Evolutionary conservation across 2,797 vertebrate species (phyloP).

Genomic region (Syndactyla subalaris): DNA sequence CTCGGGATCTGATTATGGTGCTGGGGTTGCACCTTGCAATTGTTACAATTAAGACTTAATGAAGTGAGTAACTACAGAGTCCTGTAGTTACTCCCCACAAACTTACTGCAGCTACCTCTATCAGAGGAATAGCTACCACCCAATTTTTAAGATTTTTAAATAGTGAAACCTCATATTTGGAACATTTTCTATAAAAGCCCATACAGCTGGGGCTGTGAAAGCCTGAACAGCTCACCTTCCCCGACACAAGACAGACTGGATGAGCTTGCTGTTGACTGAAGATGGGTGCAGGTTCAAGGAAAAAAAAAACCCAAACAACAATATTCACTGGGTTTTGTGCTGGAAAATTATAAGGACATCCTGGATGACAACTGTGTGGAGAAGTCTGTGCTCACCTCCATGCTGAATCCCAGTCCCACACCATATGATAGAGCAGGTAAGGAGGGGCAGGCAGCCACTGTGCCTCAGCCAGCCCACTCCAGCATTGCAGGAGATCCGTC

Average conservation of each 20-base stretch:
- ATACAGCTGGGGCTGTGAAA: not conserved
- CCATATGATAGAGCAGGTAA: fast-evolving
- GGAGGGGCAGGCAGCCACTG: not conserved
- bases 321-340: not conserved
- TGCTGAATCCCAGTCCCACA: not conserved
- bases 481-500: fast-evolving
- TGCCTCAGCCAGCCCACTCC: not conserved
- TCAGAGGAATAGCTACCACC: not conserved
- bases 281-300: not conserved
- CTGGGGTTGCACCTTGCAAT: conserved; percentile 48
- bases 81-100: conserved; percentile 13
- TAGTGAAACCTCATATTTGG: not conserved
- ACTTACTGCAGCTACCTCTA: not conserved
- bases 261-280: not conserved
- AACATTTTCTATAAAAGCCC: not conserved
- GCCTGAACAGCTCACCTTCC: not conserved
- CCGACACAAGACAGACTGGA: not conserved
- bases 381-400: not conserved
- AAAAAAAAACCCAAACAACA: fast-evolving
- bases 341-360: not conserved
- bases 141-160: not conserved
- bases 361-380: not conserved
- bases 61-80: conserved; percentile 48
- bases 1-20: conserved; percentile 41
- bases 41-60: conserved; percentile 53